Base-by-base conservation (phyloP, 2,797 vertebrate species). In the Onychomys arenicola region DNA sequence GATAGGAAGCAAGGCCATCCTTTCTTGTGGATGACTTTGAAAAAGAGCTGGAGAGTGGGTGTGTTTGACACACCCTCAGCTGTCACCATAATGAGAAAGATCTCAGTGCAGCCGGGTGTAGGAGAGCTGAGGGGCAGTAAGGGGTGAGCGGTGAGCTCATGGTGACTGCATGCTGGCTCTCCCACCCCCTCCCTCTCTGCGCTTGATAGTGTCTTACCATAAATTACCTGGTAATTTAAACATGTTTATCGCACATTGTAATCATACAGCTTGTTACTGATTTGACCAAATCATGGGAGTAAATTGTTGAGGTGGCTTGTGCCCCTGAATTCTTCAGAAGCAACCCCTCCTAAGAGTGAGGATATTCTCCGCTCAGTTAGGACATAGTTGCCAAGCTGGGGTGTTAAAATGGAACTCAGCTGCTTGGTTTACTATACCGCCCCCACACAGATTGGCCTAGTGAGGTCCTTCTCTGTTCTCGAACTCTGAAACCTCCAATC, bases 51-150 rank as follows among this genome's bases (percentile, higher is more conserved):
- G 19, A 63, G 80, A 9, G 19, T 2, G 75, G 63, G 34, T 19
- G 9, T 52, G 87, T 2, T 17, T 6, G 59, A 14, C 34, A 6
- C 3, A 3, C 13, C 1, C n/a, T 1, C 13, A 11, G 11, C 73
- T 75, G 55, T 17, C 10, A 4, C 16, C 43, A 4, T 17, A 2
- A 12, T 6, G 37, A 75, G 88, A 14, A 52, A 9, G 63, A 1
- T 10, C n/a, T 46, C 40, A 8, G 0, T 67, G 81, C 49, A 5
- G 1, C 57, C 2, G 40, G 8, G 57, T 34, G 19, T 11, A 16
- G 40, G 57, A 29, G 87, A 12, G 25, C 71, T 19, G 25, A 37
- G 85, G 49, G n/a, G n/a, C n/a, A n/a, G n/a, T n/a, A n/a, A n/a
- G n/a, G n/a, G 65, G 46, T 49, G 49, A 49, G 46, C 0, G 16